Percentiles rank a stretch among this genome's conserved stretches.
These are phyloP conservation scores for Kryphioiulus occultus DNA, from an alignment of 2,888 invertebrate species.

Conservation along the genomic window DNA sequence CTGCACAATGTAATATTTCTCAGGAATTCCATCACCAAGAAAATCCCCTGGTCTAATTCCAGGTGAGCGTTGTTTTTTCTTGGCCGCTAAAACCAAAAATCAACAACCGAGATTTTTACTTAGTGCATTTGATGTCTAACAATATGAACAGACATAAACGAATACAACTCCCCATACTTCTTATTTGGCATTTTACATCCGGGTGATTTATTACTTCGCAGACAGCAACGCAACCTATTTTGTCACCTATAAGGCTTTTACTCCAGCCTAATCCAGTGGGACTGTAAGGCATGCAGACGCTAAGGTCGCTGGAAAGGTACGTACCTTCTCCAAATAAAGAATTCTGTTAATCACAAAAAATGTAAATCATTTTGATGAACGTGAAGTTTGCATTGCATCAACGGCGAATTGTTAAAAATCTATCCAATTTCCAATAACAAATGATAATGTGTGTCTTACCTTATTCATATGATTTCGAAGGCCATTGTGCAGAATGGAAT, in stretches of 20 bases:
- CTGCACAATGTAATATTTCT: constrained; percentile 77
- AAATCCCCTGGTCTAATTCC: constrained; percentile 33
- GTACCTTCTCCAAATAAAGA: constrained; percentile 76
- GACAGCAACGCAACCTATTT: constrained; percentile 78
- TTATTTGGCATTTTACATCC: constrained; percentile 65
- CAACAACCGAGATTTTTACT: background rate
- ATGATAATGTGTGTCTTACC: constrained; percentile 58
- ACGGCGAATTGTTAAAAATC: background rate
- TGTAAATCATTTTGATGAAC: background rate
- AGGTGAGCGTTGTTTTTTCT: background rate
- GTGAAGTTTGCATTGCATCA: background rate
- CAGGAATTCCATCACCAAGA: constrained; percentile 65
- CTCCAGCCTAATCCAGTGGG: constrained; percentile 79
- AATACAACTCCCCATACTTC: constrained; percentile 19
- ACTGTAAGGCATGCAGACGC: constrained; percentile 75
- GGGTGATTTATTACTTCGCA: constrained; percentile 81
- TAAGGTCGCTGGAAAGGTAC: constrained; percentile 77
- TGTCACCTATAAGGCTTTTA: constrained; percentile 76
- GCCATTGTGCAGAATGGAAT: constrained; percentile 80
- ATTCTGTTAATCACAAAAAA: constrained; percentile 64
- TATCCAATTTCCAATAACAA: background rate
- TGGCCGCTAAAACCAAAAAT: background rate
- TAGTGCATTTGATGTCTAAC: background rate
- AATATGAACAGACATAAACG: background rate
- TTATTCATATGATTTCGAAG: constrained; percentile 76